Evolutionary conservation across 2,888 invertebrate genomes (phyloP).

Genomic region (Trichacis sp.): DNA sequence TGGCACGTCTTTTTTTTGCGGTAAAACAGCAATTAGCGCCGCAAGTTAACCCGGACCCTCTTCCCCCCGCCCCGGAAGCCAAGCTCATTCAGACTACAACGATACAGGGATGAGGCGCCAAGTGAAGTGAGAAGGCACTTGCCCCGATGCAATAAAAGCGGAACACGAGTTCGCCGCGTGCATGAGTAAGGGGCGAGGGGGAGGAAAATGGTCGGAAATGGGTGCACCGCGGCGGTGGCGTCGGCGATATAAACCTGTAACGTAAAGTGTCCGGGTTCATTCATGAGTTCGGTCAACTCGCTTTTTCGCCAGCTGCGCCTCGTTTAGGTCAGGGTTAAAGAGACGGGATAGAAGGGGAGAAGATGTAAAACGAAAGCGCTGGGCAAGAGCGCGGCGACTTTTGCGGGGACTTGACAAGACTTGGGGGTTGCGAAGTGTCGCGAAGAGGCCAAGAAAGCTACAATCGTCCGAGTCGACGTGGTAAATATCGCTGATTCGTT

Average conservation of each 20-base stretch:
- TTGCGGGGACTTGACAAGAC: too few species aligned
- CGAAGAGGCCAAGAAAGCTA: too few species aligned
- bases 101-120: neutral
- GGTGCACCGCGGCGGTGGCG: constrained; percentile 23
- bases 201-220: constrained; percentile 27
- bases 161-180: constrained; percentile 30
- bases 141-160: constrained; percentile 27
- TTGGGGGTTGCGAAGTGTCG: too few species aligned
- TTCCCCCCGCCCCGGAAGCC: too few species aligned
- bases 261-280: constrained; percentile 59
- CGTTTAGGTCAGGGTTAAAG: constrained; percentile 64
- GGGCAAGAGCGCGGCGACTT: too few species aligned
- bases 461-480: too few species aligned
- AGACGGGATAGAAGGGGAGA: constrained; percentile 45
- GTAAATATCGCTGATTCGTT: too few species aligned
- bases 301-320: constrained; percentile 56
- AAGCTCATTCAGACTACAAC: neutral
- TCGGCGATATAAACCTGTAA: constrained; percentile 38
- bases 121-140: constrained; percentile 4
- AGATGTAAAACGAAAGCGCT: too few species aligned
- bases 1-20: too few species aligned
- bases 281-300: constrained; percentile 60
- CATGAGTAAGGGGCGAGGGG: constrained; percentile 20
- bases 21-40: too few species aligned
- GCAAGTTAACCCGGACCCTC: too few species aligned